Evolutionary conservation across 2,888 invertebrate species (phyloP).

Genomic region (Pegoplata infirma): DNA sequence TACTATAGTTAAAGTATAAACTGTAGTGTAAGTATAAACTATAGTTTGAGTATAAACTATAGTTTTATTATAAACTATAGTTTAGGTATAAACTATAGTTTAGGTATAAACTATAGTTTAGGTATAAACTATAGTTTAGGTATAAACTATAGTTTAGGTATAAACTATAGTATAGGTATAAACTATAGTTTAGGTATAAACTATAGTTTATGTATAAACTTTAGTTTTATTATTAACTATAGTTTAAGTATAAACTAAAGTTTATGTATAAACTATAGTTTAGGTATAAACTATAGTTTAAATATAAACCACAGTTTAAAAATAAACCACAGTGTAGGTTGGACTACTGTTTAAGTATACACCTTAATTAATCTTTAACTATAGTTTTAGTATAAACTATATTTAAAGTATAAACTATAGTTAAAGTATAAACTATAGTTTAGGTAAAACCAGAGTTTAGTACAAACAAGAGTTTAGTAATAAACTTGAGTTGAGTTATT

Average conservation of each 20-base stretch:
- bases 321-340: neutral
- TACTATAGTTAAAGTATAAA: neutral
- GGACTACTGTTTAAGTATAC: neutral
- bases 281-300: neutral
- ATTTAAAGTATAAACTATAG: neutral
- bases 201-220: neutral
- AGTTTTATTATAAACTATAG: neutral
- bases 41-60: neutral
- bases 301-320: neutral
- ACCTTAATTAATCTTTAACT: too few relatives aligned
- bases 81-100: neutral
- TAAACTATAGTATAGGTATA: neutral
- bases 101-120: neutral
- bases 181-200: neutral
- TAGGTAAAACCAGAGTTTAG: neutral
- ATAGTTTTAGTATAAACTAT: neutral
- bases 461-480: neutral
- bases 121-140: neutral
- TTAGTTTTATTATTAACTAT: neutral
- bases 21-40: neutral
- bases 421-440: neutral
- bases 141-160: neutral
- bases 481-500: neutral
- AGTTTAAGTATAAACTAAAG: neutral
- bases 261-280: neutral